Evolutionary conservation across 92 coral and sea anemone genomes (phyloP).

Genomic region (Umimayanthus kanabou): DNA sequence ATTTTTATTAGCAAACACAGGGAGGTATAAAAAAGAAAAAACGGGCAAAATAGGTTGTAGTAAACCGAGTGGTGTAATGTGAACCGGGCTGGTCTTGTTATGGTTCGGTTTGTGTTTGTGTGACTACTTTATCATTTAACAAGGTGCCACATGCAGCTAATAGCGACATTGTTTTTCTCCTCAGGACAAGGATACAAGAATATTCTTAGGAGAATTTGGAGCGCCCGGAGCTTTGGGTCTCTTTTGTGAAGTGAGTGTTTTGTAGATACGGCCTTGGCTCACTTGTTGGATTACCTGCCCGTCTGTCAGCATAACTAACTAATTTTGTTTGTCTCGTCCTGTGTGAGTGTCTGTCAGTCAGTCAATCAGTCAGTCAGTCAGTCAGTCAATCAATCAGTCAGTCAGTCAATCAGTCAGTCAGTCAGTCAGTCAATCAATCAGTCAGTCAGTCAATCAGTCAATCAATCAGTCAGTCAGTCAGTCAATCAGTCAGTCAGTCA

Average conservation of each 20-base stretch:
- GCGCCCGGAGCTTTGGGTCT: slow-evolving; percentile 62
- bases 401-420: no score
- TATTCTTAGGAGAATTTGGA: slow-evolving; percentile 73
- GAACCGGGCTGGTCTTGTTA: not conserved
- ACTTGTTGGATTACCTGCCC: not conserved
- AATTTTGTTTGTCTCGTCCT: not conserved
- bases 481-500: no score
- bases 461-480: no score
- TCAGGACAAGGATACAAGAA: slow-evolving; percentile 73
- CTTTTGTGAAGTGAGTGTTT: slow-evolving; percentile 78
- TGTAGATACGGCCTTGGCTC: not conserved
- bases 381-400: no score
- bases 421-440: no score
- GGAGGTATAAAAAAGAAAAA: not conserved
- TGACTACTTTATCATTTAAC: not conserved
- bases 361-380: no score
- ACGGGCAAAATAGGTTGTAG: no score
- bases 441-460: no score
- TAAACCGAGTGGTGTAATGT: no score
- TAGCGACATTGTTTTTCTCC: not conserved
- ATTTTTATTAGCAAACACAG: not conserved
- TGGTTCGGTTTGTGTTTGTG: not conserved
- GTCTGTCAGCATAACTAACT: not conserved
- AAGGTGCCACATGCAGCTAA: not conserved
- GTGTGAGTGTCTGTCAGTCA: not conserved